phyloP scores from a whole-genome alignment of 2,797 vertebrate species.

The Cyprinodon diabolis region DNA sequence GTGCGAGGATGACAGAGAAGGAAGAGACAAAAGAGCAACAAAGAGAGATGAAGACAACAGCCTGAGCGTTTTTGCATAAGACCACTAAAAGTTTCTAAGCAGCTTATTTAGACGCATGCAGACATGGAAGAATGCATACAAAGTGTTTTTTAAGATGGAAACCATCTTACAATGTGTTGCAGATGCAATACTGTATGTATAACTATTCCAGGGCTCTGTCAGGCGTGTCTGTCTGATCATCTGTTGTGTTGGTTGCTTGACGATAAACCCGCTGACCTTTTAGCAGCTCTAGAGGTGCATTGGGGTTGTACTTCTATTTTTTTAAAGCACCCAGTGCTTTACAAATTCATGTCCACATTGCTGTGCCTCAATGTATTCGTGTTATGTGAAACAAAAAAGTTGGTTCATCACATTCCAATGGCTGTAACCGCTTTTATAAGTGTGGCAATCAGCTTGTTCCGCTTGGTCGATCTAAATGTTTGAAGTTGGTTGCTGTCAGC shows the following conservation, averaged over 20 bases:
- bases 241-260: constrained; percentile 8
- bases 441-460: background rate
- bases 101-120: constrained; percentile 8
- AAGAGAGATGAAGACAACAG: constrained; percentile 50
- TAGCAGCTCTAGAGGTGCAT: constrained; percentile 40
- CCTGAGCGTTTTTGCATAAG: constrained; percentile 36
- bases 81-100: constrained; percentile 27
- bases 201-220: background rate
- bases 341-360: background rate
- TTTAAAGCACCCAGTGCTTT: background rate
- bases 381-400: background rate
- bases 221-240: constrained; percentile 6
- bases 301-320: background rate
- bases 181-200: constrained; percentile 1
- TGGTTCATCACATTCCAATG: background rate
- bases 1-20: constrained; percentile 49
- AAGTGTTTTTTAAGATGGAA: constrained; percentile 11
- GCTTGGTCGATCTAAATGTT: background rate
- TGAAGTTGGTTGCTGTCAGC: constrained; percentile 11
- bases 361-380: background rate
- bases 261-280: constrained; percentile 57
- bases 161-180: background rate
- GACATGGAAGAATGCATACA: constrained; percentile 9
- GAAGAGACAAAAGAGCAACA: constrained; percentile 62
- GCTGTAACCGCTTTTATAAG: background rate